Conservation (phyloP, 2,888 invertebrate genomes). For the Pyrrhosoma nymphula region DNA sequence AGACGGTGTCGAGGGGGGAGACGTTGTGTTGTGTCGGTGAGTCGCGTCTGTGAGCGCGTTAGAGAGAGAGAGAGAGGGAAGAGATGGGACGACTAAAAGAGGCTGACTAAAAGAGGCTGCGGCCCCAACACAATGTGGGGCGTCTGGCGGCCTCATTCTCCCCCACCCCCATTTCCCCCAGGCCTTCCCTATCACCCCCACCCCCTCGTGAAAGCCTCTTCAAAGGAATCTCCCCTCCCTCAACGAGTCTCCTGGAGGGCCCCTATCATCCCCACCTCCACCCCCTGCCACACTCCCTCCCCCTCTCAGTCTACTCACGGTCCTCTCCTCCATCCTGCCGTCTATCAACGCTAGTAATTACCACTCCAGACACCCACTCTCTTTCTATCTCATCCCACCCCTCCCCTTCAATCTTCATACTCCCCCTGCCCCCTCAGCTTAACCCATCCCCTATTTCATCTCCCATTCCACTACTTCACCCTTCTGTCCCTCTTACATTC, state of each 20-base stretch:
- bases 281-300: neutral
- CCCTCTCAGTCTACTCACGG: conserved; percentile 47
- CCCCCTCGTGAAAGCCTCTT: conserved; percentile 33
- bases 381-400: neutral
- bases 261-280: neutral
- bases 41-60: neutral
- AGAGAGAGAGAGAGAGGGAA: neutral
- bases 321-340: conserved; percentile 61
- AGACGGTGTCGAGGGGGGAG: neutral
- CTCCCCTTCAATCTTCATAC: neutral
- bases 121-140: conserved; percentile 55
- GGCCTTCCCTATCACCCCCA: neutral
- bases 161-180: neutral
- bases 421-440: neutral
- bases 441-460: neutral
- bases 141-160: conserved; percentile 64
- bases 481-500: neutral
- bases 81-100: conserved; percentile 25
- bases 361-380: conserved; percentile 61
- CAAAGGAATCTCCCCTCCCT: conserved; percentile 34
- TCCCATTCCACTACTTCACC: neutral
- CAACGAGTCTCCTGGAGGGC: neutral
- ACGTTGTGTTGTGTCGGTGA: neutral
- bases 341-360: conserved; percentile 65
- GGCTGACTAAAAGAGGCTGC: conserved; percentile 56